Conservation (phyloP, 2,888 invertebrate species). For the Piscicola geometra region DNA sequence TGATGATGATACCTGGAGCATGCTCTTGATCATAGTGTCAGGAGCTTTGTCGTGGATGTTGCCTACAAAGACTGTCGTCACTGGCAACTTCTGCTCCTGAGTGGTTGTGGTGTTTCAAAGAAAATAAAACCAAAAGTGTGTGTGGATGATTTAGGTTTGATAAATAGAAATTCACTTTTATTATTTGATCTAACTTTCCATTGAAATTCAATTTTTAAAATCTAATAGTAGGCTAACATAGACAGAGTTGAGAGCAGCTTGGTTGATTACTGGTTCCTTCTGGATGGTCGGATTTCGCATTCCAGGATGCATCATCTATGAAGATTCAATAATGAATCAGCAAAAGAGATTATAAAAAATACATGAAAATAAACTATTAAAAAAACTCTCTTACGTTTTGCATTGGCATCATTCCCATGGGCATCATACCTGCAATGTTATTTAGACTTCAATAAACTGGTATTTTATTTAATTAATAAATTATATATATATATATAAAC, state of each 20-base stretch:
- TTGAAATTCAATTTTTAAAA: neutral
- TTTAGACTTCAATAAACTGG: neutral
- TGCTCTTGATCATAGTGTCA: slow-evolving; percentile 86
- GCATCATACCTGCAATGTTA: slow-evolving; percentile 53
- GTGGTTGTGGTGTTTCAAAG: neutral
- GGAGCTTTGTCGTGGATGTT: slow-evolving; percentile 92
- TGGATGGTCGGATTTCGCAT: slow-evolving; percentile 7
- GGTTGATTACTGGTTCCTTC: slow-evolving; percentile 9
- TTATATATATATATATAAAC: neutral
- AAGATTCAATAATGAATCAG: no score
- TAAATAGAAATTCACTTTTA: no score
- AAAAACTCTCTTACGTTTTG: slow-evolving; percentile 45
- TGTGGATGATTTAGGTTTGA: neutral
- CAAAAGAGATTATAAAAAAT: neutral
- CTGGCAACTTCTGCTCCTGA: slow-evolving; percentile 65
- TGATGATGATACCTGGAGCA: slow-evolving; percentile 64
- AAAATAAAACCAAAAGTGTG: neutral
- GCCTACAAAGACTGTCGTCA: slow-evolving; percentile 94
- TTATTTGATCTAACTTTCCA: no score
- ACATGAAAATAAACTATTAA: slow-evolving; percentile 44
- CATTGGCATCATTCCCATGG: slow-evolving; percentile 55
- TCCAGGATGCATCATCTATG: neutral
- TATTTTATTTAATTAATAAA: neutral
- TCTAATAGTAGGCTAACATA: neutral
- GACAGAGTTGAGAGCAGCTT: slow-evolving; percentile 3